phyloP scores from a whole-genome alignment of 2,113 vertebrate genomes.

The Semnornis frantzii region DNA sequence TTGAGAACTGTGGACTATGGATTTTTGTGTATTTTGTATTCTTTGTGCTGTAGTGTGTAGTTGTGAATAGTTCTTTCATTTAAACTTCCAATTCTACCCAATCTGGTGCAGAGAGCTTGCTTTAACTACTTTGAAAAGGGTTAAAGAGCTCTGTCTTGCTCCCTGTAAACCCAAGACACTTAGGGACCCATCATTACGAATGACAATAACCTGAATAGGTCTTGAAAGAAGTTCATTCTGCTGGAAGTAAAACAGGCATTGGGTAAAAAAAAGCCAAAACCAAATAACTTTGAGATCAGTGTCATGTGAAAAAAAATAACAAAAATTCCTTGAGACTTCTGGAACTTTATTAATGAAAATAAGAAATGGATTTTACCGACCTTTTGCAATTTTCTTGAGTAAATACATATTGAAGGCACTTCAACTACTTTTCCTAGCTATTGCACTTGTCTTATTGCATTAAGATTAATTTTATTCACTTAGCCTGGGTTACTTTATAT shows the following conservation, averaged over 20 bases:
- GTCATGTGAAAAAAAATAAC: neutral
- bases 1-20: no score
- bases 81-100: no score
- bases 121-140: no score
- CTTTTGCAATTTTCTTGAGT: neutral
- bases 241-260: neutral
- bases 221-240: constrained; percentile 12
- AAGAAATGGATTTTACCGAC: neutral
- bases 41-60: no score
- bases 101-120: no score
- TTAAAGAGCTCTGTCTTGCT: no score
- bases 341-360: neutral
- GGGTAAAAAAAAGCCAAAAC: neutral
- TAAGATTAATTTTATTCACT: constrained; percentile 63
- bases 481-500: constrained; percentile 37
- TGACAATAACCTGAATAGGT: neutral
- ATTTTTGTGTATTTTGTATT: no score
- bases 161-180: neutral
- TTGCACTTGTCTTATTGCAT: constrained; percentile 31
- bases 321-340: neutral
- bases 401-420: neutral
- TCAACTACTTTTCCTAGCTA: constrained; percentile 11
- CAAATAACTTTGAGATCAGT: neutral
- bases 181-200: neutral
- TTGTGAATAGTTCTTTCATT: no score